phyloP scores from a whole-genome alignment of 2,888 invertebrate genomes.

The Drosophila cracens region DNA sequence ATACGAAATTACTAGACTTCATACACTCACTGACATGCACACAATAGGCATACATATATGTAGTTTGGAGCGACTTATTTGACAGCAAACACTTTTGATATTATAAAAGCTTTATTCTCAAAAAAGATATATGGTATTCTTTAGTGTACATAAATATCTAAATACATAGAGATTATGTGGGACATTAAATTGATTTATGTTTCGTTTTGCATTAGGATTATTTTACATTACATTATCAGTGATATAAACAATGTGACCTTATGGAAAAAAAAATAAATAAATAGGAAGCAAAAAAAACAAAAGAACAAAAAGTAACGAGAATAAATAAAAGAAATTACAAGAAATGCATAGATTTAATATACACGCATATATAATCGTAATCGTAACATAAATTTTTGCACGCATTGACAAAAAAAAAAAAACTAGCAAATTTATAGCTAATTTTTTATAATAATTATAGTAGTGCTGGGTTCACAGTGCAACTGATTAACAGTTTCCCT shows the following conservation, averaged over 20 bases:
- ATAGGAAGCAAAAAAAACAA: slow-evolving; percentile 43
- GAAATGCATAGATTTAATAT: slow-evolving; percentile 42
- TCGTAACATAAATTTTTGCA: slow-evolving; percentile 66
- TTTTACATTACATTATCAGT: slow-evolving; percentile 81
- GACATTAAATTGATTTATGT: slow-evolving; percentile 31
- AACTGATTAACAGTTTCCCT: slow-evolving; percentile 30
- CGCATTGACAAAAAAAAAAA: slow-evolving; percentile 62
- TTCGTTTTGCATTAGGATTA: slow-evolving; percentile 37
- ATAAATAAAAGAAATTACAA: slow-evolving; percentile 33
- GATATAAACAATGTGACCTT: slow-evolving; percentile 85
- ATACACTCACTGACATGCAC: slow-evolving; percentile 52
- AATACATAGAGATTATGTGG: slow-evolving; percentile 16
- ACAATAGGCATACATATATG: slow-evolving; percentile 31
- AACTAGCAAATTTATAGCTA: slow-evolving; percentile 64
- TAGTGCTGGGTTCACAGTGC: slow-evolving; percentile 28
- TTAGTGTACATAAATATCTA: slow-evolving; percentile 18
- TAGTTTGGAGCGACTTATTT: slow-evolving; percentile 12
- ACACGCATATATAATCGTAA: slow-evolving; percentile 34
- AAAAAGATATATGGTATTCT: slow-evolving; percentile 19
- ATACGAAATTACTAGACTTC: slow-evolving; percentile 57
- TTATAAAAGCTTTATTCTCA: slow-evolving; percentile 66
- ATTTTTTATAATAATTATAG: slow-evolving; percentile 55
- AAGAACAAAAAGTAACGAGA: slow-evolving; percentile 21
- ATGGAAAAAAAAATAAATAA: slow-evolving; percentile 69
- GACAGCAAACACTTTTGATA: slow-evolving; percentile 30